These are phyloP conservation scores for Ceratosolen solmsi DNA, from an alignment of 1,140 invertebrate species.

Conservation along the genomic window DNA sequence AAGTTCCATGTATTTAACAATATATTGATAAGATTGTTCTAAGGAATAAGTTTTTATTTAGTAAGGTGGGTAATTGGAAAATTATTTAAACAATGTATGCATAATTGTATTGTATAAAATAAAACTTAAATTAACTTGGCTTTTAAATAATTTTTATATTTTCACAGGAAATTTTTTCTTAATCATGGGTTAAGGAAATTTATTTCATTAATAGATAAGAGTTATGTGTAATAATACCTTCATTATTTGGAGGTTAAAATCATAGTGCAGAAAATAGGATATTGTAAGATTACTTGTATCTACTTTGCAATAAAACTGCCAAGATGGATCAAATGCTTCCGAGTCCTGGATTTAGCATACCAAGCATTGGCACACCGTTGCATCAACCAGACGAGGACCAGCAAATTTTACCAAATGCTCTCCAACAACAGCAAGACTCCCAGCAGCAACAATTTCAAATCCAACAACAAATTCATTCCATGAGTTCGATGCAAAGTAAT, in stretches of 20 bases:
- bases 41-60: neutral
- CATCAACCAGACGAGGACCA: conserved; percentile 95
- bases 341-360: conserved; percentile 90
- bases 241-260: conserved; percentile 33
- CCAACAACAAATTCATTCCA: conserved; percentile 75
- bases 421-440: conserved; percentile 84
- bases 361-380: conserved; percentile 90
- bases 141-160: neutral
- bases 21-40: neutral
- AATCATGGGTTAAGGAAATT: conserved; percentile 31
- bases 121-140: neutral
- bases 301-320: conserved; percentile 12
- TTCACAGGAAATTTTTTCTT: conserved; percentile 28
- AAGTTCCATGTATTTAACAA: neutral
- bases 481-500: conserved; percentile 72
- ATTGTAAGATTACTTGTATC: neutral
- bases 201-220: conserved; percentile 6
- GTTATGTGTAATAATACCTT: neutral
- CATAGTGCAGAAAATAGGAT: neutral
- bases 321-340: conserved; percentile 91
- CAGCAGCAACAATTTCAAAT: conserved; percentile 71
- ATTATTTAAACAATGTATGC: neutral
- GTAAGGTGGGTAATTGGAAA: neutral
- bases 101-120: neutral
- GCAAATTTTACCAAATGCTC: conserved; percentile 85